Evolutionary conservation across 2,113 vertebrate species (phyloP).

Genomic region (Hypanus sabinus): DNA sequence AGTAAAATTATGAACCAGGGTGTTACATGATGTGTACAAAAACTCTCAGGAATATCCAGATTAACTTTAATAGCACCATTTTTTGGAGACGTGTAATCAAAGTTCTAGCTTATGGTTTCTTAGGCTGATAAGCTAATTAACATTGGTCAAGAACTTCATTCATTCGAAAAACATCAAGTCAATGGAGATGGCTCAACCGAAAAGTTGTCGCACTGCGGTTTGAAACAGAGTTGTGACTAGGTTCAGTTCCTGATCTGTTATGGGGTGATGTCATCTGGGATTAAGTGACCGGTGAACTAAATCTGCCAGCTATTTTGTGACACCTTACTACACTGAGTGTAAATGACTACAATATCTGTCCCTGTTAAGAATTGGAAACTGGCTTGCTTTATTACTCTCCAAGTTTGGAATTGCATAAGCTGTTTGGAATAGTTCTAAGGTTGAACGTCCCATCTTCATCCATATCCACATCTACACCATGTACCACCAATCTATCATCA

Average conservation of each 20-base stretch:
- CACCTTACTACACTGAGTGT: not conserved
- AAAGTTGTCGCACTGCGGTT: too few relatives aligned
- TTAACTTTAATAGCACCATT: too few relatives aligned
- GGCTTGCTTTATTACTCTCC: not conserved
- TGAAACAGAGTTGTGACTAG: not conserved
- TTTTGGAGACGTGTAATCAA: too few relatives aligned
- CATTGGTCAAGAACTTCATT: not conserved
- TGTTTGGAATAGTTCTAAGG: not conserved
- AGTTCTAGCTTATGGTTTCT: not conserved
- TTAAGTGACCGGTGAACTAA: not conserved
- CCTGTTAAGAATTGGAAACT: not conserved
- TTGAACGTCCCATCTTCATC: not conserved
- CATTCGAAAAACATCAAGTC: not conserved
- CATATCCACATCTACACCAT: not conserved
- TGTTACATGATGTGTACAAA: too few relatives aligned
- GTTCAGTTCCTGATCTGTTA: not conserved
- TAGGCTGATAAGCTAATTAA: not conserved
- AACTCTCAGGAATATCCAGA: too few relatives aligned
- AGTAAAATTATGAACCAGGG: too few relatives aligned
- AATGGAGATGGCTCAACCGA: not conserved
- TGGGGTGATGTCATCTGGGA: not conserved
- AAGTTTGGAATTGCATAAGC: not conserved
- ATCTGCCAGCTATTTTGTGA: not conserved
- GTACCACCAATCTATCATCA: not conserved
- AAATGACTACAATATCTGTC: not conserved